Base-by-base conservation (phyloP, 2,888 invertebrate genomes). In the Phoronis australis region DNA sequence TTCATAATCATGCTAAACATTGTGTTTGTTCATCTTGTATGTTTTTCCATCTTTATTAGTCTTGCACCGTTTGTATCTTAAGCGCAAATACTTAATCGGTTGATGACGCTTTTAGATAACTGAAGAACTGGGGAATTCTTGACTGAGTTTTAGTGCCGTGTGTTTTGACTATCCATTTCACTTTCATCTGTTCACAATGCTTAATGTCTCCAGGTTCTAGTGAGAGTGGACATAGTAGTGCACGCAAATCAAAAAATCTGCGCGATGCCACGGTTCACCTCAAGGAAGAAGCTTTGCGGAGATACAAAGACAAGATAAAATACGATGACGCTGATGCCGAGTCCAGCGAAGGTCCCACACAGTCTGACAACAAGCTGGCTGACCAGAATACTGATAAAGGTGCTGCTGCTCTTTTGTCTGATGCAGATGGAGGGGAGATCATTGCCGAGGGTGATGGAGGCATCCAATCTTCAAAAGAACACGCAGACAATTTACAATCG, bases 291-390 rank as follows among this genome's bases (percentile, higher is more conserved):
- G 60, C 60, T 3, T 23, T 60, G 27, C 21, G 57, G n/a, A 37
- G 60, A 23, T 60, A 60, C 40, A 47, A 51, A 23, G 21, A 52
- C 4, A 53, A 48, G n/a, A n/a, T n/a, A n/a, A n/a, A 57, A 60
- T 46, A 25, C 26, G 37, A 35, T n/a, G 24, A 41, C 2, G 42
- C 24, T 25, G 24, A 42, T 23, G 42, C 24, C 15, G n/a, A 25
- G 22, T 2, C 25, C 3, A n/a, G 25, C 2, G 42, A 9, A 42
- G n/a, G n/a, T 23, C 42, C 2, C 2, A 40, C 15, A 40, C 21
- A 12, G 6, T 22, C 37, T 37, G 37, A 37, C n/a, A 4, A n/a
- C 3, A n/a, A 37, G 20, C n/a, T 31, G 15, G 35, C 35, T 15
- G 9, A 31, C 9, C 35, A 12, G 9, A 31, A 9, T 15, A 31